Base-by-base conservation (phyloP, 2,888 invertebrate species). In the Noctuana brunneofusca region DNA sequence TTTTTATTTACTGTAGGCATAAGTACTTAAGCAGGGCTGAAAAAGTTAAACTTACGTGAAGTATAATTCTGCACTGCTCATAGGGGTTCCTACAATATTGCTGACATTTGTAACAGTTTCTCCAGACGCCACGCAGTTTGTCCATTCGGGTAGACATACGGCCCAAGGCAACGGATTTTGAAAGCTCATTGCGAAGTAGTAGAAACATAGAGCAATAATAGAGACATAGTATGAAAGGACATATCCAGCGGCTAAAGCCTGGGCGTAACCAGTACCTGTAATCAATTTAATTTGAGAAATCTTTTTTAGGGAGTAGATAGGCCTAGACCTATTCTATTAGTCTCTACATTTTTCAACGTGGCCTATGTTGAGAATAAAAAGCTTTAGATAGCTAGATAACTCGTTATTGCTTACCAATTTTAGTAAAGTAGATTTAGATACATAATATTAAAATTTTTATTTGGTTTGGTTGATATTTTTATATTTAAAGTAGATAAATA, bases 221-320 rank as follows among this genome's bases (percentile, higher is more conserved):
- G 95, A 94, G 57, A 95, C 95, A 79, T 96, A 97, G 81, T 96
- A 97, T 0, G 95, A 94, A 1, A 95, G 92, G 12, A 96, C 94
- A 69, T 93, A 94, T 14, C 92, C 85, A 14, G 93, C 93, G 0
- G 92, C 93, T 11, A 95, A 73, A 4, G 94, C 88, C 70, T 95
- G 94, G 0, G 94, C 95, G 73, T 93, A 94, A 2, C 95, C 95
- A 22, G 95, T 92, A 54, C 95, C 95, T 95, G 74, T 54, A 80
- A 81, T 50, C 12, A 55, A 11, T 43, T 43, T 6, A 38, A 3
- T 14, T 38, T 38, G 0, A 14, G 12, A 6, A 35, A n/a, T 14
- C 1, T 14, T 5, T 38, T 38, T 14, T 38, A 3, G 2, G n/a
- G n/a, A 12, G 1, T 35, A 5, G 4, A 27, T 27, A 27, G 8